Conservation (phyloP, 2,888 invertebrate species). For the Philonicus albiceps region DNA sequence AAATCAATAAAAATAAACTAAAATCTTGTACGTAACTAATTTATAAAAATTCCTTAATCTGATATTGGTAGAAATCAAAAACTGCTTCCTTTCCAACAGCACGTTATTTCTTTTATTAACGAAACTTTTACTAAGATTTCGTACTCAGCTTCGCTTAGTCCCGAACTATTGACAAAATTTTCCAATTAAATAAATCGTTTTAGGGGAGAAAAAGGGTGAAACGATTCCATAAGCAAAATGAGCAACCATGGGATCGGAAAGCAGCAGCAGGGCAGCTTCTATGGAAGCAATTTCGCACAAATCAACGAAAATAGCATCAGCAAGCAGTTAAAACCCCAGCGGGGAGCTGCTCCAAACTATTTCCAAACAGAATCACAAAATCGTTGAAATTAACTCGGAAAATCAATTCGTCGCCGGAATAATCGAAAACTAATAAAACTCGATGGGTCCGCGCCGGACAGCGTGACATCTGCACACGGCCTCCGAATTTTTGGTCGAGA, state of each 20-base stretch:
- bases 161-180: neutral
- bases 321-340: neutral
- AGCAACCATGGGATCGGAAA: neutral
- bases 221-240: neutral
- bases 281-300: neutral
- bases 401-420: conserved; percentile 15
- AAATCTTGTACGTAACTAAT: too few species aligned
- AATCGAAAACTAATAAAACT: conserved; percentile 39
- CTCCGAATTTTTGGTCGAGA: neutral
- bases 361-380: conserved; percentile 20
- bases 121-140: neutral
- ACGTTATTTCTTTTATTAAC: too few species aligned
- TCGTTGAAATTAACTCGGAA: conserved; percentile 18
- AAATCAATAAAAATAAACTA: too few species aligned
- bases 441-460: neutral
- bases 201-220: neutral
- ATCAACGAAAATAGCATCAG: neutral
- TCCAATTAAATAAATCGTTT: neutral
- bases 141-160: neutral
- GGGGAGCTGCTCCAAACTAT: neutral
- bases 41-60: too few species aligned
- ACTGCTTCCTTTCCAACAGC: too few species aligned
- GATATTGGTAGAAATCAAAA: too few species aligned
- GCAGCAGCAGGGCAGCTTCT: neutral
- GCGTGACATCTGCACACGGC: neutral